Base-by-base conservation (phyloP, 2,113 vertebrate genomes). In the Paraplagusia blochii region DNA sequence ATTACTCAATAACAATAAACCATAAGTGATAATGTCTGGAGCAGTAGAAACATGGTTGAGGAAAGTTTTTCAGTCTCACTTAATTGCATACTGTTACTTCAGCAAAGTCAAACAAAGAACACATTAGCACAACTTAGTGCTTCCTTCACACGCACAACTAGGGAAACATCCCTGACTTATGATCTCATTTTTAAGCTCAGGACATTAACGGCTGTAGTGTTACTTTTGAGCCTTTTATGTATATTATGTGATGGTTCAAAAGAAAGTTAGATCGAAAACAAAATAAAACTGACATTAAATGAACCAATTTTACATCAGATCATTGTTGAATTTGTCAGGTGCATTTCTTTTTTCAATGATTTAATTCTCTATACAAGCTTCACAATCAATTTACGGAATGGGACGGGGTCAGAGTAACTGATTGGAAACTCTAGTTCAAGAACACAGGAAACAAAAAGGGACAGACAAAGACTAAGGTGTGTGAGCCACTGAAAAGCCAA, bases 361-460 rank as follows among this genome's bases (percentile, higher is more conserved):
- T 16, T 5, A 29, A 15, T 54, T 3, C 13, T 40, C 18, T 46
- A 1, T 13, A 40, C 12, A 40, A 11, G 13, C 18, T 11, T 42
- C n/a, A 19, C 7, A 35, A 9, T 2, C 17, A 45, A 8, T 38
- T 40, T 61, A 7, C 40, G 12, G 19, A 22, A 12, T 33, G 22
- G 33, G n/a, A n/a, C n/a, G 38, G 3, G n/a, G 36, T 7, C 8
- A 60, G 34, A 55, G 33, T 2, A 39, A 5, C 8, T 10, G 74
- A 82, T 74, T n/a, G 59, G 67, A 84, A 69, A 64, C 58, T 69
- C 78, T 58, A 49, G 79, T 80, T 80, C 63, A 57, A 59, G 44
- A 18, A n/a, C 5, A 2, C 52, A 48, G 11, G 17, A 51, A 15
- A 61, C 29, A 49, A 46, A 40, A 17, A 40, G 44, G 49, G 33